These are phyloP conservation scores for Pelochelys cantorii DNA, from an alignment of 2,797 vertebrate species.

Conservation along the genomic window DNA sequence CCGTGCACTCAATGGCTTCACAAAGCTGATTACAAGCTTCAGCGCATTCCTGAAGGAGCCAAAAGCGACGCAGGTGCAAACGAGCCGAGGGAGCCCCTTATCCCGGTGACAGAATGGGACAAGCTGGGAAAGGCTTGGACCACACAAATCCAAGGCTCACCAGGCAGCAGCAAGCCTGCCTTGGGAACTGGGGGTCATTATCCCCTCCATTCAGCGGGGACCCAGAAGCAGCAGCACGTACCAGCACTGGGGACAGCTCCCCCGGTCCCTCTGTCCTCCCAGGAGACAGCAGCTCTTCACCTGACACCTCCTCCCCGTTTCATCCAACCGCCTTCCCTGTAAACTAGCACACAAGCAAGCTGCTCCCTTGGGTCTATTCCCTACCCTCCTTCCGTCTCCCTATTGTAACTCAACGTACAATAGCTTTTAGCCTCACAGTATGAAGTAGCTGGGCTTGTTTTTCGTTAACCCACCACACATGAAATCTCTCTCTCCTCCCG, in stretches of 20 bases:
- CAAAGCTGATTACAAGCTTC: slow-evolving; percentile 99
- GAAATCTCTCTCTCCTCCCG: not conserved
- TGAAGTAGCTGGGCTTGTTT: fast-evolving
- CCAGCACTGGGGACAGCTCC: slow-evolving; percentile 47
- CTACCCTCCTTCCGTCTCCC: not conserved
- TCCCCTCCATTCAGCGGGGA: slow-evolving; percentile 81
- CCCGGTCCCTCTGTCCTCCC: not conserved
- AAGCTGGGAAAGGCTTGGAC: slow-evolving; percentile 89
- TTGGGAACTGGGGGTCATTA: slow-evolving; percentile 87
- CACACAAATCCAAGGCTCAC: slow-evolving; percentile 92
- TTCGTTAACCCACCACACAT: not conserved
- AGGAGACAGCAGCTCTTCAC: slow-evolving; percentile 13
- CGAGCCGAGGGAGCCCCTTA: slow-evolving; percentile 89
- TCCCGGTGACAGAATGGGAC: slow-evolving; percentile 89
- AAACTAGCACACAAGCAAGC: not conserved
- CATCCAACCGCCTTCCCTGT: not conserved
- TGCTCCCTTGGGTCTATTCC: not conserved
- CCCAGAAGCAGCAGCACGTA: slow-evolving; percentile 61
- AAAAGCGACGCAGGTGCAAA: slow-evolving; percentile 97
- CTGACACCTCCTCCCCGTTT: not conserved
- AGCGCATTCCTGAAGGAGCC: slow-evolving; percentile 98
- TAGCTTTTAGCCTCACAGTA: not conserved
- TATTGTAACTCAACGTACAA: not conserved
- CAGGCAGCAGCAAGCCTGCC: slow-evolving; percentile 83
- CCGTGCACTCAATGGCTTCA: slow-evolving; percentile 97